These are phyloP conservation scores for Hemistola chrysoprasaria DNA, from an alignment of 2,888 invertebrate genomes.

Conservation along the genomic window DNA sequence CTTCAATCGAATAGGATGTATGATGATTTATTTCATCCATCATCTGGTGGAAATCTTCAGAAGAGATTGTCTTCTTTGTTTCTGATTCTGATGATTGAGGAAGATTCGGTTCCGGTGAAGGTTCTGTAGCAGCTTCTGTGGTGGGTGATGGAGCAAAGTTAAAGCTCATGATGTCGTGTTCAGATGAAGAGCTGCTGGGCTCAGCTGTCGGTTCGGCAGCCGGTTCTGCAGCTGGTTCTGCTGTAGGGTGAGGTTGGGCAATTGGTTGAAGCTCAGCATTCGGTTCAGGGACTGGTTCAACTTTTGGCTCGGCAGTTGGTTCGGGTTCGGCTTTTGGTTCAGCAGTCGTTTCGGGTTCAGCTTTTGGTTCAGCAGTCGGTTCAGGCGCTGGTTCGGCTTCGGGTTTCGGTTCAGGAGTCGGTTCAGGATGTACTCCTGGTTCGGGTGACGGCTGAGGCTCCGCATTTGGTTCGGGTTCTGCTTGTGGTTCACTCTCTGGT, in stretches of 20 bases:
- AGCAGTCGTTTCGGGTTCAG: constrained; percentile 34
- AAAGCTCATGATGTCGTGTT: no score
- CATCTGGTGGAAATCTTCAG: constrained; percentile 3
- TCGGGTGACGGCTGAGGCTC: constrained; percentile 38
- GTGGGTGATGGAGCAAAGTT: neutral
- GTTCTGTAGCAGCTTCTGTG: constrained; percentile 9
- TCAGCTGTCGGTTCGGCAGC: constrained; percentile 37
- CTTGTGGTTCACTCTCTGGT: constrained; percentile 30
- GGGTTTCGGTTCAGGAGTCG: constrained; percentile 34
- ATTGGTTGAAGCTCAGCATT: constrained; percentile 35
- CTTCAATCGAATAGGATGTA: neutral
- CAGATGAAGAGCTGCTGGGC: constrained; percentile 5
- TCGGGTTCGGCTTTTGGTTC: constrained; percentile 41
- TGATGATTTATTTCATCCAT: constrained; percentile 6
- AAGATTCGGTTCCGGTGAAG: constrained; percentile 12
- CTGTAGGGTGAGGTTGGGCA: constrained; percentile 33
- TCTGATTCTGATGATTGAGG: constrained; percentile 28
- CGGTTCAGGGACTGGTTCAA: constrained; percentile 29
- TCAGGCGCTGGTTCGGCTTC: constrained; percentile 38
- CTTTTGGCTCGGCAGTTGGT: constrained; percentile 23
- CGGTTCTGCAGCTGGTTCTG: constrained; percentile 55
- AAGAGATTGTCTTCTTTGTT: constrained; percentile 7
- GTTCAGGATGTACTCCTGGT: constrained; percentile 36
- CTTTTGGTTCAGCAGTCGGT: constrained; percentile 37
- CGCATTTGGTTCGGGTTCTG: constrained; percentile 32